Base-by-base conservation (phyloP, 2,113 vertebrate genomes). In the Tragulus kanchil region DNA sequence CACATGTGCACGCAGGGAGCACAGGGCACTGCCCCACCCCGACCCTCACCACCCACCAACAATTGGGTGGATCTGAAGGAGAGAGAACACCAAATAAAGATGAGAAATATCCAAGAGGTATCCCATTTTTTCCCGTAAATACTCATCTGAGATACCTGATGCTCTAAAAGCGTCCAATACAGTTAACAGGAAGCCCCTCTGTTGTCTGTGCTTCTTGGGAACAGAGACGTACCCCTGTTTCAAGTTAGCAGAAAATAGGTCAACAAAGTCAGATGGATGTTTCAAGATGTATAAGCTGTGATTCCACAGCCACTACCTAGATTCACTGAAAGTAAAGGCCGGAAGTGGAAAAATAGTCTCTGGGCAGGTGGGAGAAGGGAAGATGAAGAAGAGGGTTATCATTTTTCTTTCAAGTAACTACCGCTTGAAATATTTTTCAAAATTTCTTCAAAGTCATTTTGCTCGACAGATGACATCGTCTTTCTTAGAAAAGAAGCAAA, bases 391-490 rank as follows among this genome's bases (percentile, higher is more conserved):
- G 10, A n/a, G 42, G 56, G 10, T 36, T 84, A 31, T 26, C 50
- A 5, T 54, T 71, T 19, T 92, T 21, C 16, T 89, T 89, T 93
- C 86, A 92, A 52, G 42, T 75, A 93, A 85, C 56, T 85, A 31
- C 50, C 62, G 89, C 75, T 73, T 36, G 77, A 45, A 62, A 50
- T 73, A 31, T 79, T 96, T 94, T 36, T 59, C 8, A 1, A 67
- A 73, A 52, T 89, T 92, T 87, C 78, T 73, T 96, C 96, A 85
- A 96, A 95, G 86, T 77, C 26, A 54, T 89, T 90, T 93, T 96
- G 25, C 23, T 59, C 25, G 56, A 0, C 26, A 69, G 59, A 69
- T 78, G 83, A 94, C 54, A n/a, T 36, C 36, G 42, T 75, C 23
- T 93, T 96, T 91, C 96, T 93, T 88, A 95, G 89, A 95, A 96